phyloP scores from a whole-genome alignment of 2,888 invertebrate species.

The Buathra laborator region DNA sequence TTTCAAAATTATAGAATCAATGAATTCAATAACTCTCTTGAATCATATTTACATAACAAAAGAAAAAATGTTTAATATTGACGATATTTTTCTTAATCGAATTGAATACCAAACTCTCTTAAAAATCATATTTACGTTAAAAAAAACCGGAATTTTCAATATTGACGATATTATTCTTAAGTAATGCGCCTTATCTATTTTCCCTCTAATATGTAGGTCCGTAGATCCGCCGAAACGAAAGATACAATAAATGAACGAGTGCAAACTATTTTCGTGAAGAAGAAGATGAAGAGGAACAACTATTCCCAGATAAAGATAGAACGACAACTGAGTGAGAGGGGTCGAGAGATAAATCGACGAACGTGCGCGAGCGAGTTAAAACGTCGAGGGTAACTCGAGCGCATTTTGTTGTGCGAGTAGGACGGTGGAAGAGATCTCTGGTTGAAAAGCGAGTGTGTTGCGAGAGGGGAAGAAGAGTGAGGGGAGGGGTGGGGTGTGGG shows the following conservation, averaged over 20 bases:
- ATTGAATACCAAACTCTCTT: neutral
- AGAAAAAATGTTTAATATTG: neutral
- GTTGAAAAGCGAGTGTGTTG: neutral
- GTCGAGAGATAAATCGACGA: slow-evolving; percentile 42
- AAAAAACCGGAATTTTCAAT: neutral
- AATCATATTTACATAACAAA: neutral
- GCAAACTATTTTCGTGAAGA: slow-evolving; percentile 60
- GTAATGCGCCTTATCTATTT: neutral
- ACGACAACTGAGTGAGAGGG: slow-evolving; percentile 8
- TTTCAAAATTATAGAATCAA: too few relatives aligned
- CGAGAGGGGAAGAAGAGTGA: slow-evolving; percentile 36
- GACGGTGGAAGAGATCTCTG: slow-evolving; percentile 10
- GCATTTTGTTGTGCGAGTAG: slow-evolving; percentile 55
- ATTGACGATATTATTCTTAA: neutral
- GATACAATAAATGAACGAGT: slow-evolving; percentile 29
- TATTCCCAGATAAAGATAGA: slow-evolving; percentile 49
- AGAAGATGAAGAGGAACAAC: slow-evolving; percentile 14
- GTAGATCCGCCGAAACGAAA: neutral
- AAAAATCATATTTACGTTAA: neutral
- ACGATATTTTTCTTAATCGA: neutral
- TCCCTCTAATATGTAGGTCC: neutral
- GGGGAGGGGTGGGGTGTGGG: neutral
- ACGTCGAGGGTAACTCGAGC: slow-evolving; percentile 66
- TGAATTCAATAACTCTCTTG: too few relatives aligned
- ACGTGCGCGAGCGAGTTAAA: slow-evolving; percentile 51